A percentile compares a stretch with the other conserved stretches of the same genome.
Conservation (phyloP, 2,113 vertebrate species). For the Pterophyllum scalare region DNA sequence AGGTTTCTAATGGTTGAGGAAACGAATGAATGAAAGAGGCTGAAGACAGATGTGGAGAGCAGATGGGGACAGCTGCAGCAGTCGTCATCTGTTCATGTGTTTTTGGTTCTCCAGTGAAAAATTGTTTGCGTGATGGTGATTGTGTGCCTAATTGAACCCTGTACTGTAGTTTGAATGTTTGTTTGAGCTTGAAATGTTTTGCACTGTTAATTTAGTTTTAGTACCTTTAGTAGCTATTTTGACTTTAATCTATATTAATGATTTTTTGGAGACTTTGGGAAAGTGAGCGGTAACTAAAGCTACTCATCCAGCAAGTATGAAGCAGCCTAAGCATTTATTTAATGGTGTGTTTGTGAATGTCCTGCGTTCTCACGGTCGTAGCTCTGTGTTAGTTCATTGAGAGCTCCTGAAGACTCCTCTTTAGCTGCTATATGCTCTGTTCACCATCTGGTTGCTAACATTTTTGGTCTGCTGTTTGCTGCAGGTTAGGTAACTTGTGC, state of each 20-base stretch:
- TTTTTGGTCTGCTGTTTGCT: neutral
- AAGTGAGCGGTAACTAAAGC: neutral
- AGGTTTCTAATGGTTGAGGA: neutral
- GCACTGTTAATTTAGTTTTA: neutral
- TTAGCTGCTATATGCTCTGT: neutral
- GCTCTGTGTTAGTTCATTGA: neutral
- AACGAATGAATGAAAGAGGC: neutral
- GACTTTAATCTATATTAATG: neutral
- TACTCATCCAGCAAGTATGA: neutral
- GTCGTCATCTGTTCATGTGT: neutral
- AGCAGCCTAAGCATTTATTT: neutral
- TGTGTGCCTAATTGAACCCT: neutral
- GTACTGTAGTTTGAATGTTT: neutral
- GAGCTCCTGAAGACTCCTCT: neutral
- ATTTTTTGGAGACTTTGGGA: neutral
- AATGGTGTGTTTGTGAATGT: neutral
- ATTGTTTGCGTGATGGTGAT: neutral
- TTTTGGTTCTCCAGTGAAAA: neutral
- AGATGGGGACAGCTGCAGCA: conserved; percentile 4
- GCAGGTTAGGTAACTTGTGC: too few relatives aligned
- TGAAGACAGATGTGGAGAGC: conserved; percentile 11
- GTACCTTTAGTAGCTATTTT: neutral
- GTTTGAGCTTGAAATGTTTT: neutral
- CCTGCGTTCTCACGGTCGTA: neutral
- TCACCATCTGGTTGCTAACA: neutral